A percentile compares a stretch with the other conserved stretches of the same genome.
These are phyloP conservation scores for Benthosema pterotum DNA, from an alignment of 2,797 vertebrate genomes.

Conservation along the genomic window DNA sequence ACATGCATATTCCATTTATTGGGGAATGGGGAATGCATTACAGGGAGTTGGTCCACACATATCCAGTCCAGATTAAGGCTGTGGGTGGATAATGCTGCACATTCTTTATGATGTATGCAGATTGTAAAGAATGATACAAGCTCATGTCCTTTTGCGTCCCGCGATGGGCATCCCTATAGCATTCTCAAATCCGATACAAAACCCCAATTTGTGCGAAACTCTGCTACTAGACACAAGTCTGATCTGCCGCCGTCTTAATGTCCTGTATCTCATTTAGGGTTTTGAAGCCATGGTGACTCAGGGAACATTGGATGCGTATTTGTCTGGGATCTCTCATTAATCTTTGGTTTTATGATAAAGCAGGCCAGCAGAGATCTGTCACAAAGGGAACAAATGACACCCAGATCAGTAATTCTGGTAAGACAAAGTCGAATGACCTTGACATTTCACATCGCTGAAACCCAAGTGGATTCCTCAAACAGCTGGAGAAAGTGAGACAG, in stretches of 20 bases:
- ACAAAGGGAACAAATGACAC: conserved; percentile 37
- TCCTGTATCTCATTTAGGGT: conserved; percentile 38
- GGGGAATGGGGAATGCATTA: conserved; percentile 19
- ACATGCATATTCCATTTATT: conserved; percentile 2
- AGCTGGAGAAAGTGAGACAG: conserved; percentile 51
- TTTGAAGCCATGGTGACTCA: conserved; percentile 29
- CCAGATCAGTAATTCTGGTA: conserved; percentile 53
- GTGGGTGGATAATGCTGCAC: conserved; percentile 46
- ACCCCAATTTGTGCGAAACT: conserved; percentile 36
- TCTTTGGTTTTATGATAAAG: conserved; percentile 43
- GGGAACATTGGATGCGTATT: conserved; percentile 30
- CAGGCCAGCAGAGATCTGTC: conserved; percentile 15
- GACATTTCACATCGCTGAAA: conserved; percentile 76
- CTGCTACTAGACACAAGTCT: conserved; percentile 39
- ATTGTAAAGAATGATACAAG: conserved; percentile 56
- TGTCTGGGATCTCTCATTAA: conserved; percentile 48
- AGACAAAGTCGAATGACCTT: conserved; percentile 76
- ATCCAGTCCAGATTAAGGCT: conserved; percentile 53
- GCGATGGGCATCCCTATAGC: conserved; percentile 61
- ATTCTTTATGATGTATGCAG: conserved; percentile 56
- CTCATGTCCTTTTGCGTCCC: conserved; percentile 48
- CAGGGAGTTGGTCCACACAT: conserved; percentile 35
- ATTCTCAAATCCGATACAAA: conserved; percentile 70
- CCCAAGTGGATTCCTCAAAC: conserved; percentile 71
- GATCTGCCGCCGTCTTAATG: conserved; percentile 35